Evolutionary conservation across 2,888 invertebrate species (phyloP).

Genomic region (Lasioglossum leucozonium): DNA sequence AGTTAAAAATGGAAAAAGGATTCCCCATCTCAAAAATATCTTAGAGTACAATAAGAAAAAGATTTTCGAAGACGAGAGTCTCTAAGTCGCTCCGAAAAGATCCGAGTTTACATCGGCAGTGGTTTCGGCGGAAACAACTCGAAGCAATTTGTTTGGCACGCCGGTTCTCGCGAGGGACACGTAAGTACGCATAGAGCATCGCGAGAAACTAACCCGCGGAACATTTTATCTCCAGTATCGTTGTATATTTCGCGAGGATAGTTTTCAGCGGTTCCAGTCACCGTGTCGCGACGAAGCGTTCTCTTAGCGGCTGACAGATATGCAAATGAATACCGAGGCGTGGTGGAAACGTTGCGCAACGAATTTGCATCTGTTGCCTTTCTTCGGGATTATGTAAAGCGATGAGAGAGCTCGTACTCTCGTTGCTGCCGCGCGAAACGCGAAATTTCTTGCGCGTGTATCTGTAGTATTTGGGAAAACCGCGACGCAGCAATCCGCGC

Average conservation of each 20-base stretch:
- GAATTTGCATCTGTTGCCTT: conserved; percentile 21
- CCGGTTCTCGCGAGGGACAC: neutral
- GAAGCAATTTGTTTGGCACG: neutral
- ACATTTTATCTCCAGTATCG: neutral
- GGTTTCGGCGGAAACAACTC: neutral
- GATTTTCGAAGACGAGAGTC: neutral
- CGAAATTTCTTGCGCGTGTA: neutral
- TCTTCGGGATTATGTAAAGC: neutral
- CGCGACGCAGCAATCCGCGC: neutral
- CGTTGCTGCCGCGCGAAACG: neutral
- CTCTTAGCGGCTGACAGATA: conserved; percentile 12
- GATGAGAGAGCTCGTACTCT: neutral
- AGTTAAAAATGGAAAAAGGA: no score
- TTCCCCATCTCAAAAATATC: no score
- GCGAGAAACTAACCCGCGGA: neutral
- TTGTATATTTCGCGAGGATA: conserved; percentile 12
- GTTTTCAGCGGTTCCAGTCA: neutral
- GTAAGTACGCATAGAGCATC: neutral
- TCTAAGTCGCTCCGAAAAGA: neutral
- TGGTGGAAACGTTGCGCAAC: conserved; percentile 2
- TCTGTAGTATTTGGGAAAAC: conserved; percentile 3
- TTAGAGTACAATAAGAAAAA: neutral
- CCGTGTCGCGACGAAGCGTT: conserved; percentile 2
- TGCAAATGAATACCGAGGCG: conserved; percentile 10
- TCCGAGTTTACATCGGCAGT: neutral